Conservation (phyloP, 2,797 vertebrate species). For the Aplochiton taeniatus region DNA sequence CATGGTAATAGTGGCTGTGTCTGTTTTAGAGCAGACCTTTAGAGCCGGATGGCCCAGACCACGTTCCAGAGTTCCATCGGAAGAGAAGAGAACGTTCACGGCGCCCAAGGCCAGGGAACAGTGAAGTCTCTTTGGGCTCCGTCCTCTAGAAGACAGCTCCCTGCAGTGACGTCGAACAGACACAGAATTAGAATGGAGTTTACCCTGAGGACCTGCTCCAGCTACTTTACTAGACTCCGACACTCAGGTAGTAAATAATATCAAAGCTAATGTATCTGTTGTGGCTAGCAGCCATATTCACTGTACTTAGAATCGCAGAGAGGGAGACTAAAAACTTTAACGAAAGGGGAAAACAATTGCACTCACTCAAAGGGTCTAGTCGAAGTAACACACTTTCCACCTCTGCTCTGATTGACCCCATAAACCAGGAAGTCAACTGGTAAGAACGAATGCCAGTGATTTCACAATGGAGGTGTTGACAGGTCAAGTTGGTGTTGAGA, state of each 20-base stretch:
- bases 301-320: too few species aligned
- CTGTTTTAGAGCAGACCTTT: slow-evolving; percentile 9
- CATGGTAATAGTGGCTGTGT: slow-evolving; percentile 39
- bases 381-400: background rate
- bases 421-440: background rate
- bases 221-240: background rate
- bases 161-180: background rate
- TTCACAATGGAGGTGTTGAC: background rate
- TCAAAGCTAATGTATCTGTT: too few species aligned
- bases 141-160: slow-evolving; percentile 3
- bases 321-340: too few species aligned
- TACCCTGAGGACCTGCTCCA: background rate
- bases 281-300: too few species aligned
- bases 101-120: slow-evolving; percentile 26
- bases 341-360: too few species aligned
- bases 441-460: background rate
- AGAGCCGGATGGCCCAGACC: slow-evolving; percentile 4
- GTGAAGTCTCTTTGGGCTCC: background rate
- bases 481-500: background rate
- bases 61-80: slow-evolving; percentile 1
- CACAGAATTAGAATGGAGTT: background rate
- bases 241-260: too few species aligned
- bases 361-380: too few species aligned
- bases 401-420: background rate
- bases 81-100: slow-evolving; percentile 8